Evolutionary conservation across 2,888 invertebrate species (phyloP).

Genomic region (Pyrrhopygopsis socrates): DNA sequence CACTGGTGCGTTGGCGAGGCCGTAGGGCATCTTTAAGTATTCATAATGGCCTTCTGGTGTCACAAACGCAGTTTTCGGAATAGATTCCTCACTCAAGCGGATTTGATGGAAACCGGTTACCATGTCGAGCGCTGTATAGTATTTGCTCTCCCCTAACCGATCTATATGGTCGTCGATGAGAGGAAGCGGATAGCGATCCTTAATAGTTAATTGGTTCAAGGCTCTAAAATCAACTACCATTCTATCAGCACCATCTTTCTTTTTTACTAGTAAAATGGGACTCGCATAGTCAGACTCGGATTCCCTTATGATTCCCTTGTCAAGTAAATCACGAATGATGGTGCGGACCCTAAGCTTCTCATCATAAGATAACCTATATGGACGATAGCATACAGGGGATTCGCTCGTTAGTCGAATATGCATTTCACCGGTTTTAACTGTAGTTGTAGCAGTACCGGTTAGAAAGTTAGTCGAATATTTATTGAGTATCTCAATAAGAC

Average conservation of each 20-base stretch:
- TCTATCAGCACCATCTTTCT: conserved; percentile 68
- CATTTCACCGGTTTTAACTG: conserved; percentile 76
- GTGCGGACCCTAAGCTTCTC: conserved; percentile 65
- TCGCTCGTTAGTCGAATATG: conserved; percentile 45
- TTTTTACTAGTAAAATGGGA: conserved; percentile 78
- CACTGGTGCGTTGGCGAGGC: conserved; percentile 58
- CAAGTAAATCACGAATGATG: conserved; percentile 63
- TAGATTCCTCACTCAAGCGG: conserved; percentile 26
- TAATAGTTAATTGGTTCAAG: conserved; percentile 55
- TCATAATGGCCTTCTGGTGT: conserved; percentile 66
- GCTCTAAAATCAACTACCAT: conserved; percentile 63
- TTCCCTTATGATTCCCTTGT: conserved; percentile 73
- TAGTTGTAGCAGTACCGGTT: conserved; percentile 62
- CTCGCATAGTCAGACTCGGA: conserved; percentile 71
- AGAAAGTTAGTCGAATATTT: conserved; percentile 61
- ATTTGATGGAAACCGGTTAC: conserved; percentile 63
- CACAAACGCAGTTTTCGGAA: conserved; percentile 53
- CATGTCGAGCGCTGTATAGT: conserved; percentile 31
- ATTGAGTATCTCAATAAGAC: conserved; percentile 36
- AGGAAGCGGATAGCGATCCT: conserved; percentile 55
- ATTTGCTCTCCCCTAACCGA: conserved; percentile 28
- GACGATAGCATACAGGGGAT: conserved; percentile 56
- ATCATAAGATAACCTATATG: conserved; percentile 60
- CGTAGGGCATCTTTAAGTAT: conserved; percentile 65
- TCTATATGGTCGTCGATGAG: too few species aligned